phyloP scores from a whole-genome alignment of 2,797 vertebrate species.

The Diglossa cyanea region DNA sequence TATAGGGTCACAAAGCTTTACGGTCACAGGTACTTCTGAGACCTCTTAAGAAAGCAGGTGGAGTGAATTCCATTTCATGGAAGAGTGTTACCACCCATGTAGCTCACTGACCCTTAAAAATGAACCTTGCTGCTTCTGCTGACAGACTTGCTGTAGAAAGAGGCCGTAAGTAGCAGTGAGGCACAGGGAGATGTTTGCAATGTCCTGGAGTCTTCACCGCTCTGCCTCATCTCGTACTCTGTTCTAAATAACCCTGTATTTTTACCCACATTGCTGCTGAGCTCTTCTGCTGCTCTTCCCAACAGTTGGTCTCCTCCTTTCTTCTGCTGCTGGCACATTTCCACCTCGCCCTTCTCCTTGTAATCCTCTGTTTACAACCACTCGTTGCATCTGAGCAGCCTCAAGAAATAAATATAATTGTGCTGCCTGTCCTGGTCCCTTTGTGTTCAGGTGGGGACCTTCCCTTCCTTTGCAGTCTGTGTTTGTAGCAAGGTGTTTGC shows the following conservation, averaged over 20 bases:
- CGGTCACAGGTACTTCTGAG: neutral
- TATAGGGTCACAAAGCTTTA: neutral
- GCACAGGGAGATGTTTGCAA: accelerated
- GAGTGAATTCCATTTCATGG: neutral
- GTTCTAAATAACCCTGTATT: neutral
- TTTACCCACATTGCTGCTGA: neutral
- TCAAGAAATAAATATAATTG: neutral
- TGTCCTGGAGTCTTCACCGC: neutral
- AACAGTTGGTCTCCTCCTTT: neutral
- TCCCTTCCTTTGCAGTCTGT: neutral
- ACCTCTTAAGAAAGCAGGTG: neutral
- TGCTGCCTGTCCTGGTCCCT: neutral
- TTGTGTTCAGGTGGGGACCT: neutral
- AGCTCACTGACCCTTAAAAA: neutral
- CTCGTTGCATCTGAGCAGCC: accelerated
- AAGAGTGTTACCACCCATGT: neutral
- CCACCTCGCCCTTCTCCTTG: neutral
- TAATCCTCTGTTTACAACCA: neutral
- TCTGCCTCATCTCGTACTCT: neutral
- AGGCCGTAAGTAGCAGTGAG: neutral
- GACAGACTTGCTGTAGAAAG: neutral
- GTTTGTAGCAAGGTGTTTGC: accelerated
- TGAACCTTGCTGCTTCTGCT: neutral
- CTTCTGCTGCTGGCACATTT: neutral
- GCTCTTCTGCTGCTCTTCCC: neutral